These are phyloP conservation scores for Perizoma flavofasciatum DNA, from an alignment of 2,888 invertebrate genomes.

Conservation along the genomic window DNA sequence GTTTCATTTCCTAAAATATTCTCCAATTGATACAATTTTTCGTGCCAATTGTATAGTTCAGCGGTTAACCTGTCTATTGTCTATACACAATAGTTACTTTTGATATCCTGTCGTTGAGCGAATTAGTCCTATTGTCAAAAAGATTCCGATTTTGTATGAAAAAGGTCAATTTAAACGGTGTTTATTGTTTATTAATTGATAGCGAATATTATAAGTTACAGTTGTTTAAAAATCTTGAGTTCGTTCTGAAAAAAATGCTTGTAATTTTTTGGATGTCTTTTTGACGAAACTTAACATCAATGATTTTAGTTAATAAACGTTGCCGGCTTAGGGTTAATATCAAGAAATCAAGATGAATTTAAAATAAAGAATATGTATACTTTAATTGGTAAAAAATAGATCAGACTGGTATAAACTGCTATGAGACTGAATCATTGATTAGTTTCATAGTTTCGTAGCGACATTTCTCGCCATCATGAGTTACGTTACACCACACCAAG, in stretches of 20 bases:
- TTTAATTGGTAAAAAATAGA: no score
- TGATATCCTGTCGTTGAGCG: conserved; percentile 47
- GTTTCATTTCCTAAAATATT: conserved; percentile 5
- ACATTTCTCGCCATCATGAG: no score
- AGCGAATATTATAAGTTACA: conserved; percentile 1
- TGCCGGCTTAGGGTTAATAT: no score
- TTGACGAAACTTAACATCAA: not conserved
- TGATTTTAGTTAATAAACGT: no score
- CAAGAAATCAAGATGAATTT: no score
- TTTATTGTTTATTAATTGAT: conserved; percentile 43
- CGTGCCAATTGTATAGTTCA: conserved; percentile 52
- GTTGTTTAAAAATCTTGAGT: no score
- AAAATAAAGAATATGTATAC: no score
- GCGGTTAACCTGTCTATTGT: conserved; percentile 58
- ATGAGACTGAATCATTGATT: no score
- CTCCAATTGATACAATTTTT: conserved; percentile 22
- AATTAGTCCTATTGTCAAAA: conserved; percentile 53
- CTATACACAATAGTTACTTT: conserved; percentile 45
- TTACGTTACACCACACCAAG: no score
- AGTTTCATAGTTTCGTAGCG: no score
- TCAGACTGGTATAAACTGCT: no score
- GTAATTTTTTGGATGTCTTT: not conserved
- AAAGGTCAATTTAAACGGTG: conserved; percentile 46
- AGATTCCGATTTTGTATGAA: conserved; percentile 45
- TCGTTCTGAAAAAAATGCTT: no score